Conservation (phyloP, 2,888 invertebrate species). For the Drosophila prolongata region DNA sequence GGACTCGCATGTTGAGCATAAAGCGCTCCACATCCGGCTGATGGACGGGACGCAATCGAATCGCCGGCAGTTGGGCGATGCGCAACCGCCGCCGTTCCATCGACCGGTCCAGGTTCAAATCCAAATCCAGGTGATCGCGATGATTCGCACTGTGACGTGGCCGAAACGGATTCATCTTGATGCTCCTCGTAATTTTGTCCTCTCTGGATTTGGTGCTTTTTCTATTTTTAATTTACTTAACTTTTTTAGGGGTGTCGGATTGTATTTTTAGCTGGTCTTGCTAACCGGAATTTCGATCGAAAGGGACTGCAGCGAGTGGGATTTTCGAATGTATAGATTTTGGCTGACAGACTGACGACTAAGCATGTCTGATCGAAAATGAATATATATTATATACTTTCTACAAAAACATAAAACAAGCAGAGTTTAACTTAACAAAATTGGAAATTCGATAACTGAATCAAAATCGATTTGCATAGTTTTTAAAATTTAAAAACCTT, state of each 20-base stretch:
- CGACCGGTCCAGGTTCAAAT: neutral
- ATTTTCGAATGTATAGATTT: neutral
- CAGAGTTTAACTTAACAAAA: no score
- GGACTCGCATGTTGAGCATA: constrained; percentile 38
- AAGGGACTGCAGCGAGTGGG: constrained; percentile 1
- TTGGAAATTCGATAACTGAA: no score
- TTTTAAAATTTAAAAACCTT: no score
- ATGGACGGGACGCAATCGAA: constrained; percentile 16
- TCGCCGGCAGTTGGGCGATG: neutral
- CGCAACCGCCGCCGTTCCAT: no score
- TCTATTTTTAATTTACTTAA: neutral
- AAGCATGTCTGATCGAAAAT: neutral
- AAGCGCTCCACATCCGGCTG: constrained; percentile 40
- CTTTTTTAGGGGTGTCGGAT: neutral
- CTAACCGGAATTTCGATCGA: constrained; percentile 25
- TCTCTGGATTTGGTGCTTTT: neutral
- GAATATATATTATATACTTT: no score
- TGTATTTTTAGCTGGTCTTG: neutral
- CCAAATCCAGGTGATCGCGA: neutral
- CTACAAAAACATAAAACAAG: no score
- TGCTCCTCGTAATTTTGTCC: neutral
- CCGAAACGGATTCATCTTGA: constrained; percentile 3
- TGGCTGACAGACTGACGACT: neutral
- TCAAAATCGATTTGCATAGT: no score
- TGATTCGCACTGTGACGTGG: neutral